These are phyloP conservation scores for Plecturocebus donacophilus DNA, from an alignment of 2,113 vertebrate species.

Conservation along the genomic window DNA sequence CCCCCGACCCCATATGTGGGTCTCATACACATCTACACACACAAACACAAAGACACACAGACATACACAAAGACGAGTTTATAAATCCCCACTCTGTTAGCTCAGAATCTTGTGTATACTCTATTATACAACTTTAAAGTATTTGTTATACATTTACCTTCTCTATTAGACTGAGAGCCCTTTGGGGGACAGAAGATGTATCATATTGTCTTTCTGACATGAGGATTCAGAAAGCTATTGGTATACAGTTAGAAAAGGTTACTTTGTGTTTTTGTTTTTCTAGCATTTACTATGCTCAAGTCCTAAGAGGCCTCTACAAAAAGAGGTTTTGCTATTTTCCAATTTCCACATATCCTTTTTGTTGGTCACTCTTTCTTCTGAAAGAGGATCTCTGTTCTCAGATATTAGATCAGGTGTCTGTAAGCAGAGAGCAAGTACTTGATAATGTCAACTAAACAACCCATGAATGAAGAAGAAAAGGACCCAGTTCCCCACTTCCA, in stretches of 20 bases:
- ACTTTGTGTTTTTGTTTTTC: not conserved
- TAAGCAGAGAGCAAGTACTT: not conserved
- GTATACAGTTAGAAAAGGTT: not conserved
- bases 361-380: not conserved
- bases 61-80: not conserved
- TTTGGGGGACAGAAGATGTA: not conserved
- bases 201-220: not conserved
- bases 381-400: not conserved
- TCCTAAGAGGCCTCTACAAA: not conserved
- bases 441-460: not conserved
- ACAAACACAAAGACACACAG: not conserved
- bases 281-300: not conserved
- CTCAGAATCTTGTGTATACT: not conserved
- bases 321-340: not conserved
- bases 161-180: not conserved
- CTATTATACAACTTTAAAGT: not conserved
- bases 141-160: constrained; percentile 11
- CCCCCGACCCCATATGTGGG: not conserved
- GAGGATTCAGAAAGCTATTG: constrained; percentile 1
- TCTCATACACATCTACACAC: too few species aligned
- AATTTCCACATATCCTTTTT: not conserved
- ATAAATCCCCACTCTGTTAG: not conserved
- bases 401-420: not conserved
- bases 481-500: not conserved
- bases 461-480: not conserved